phyloP scores from a whole-genome alignment of 2,888 invertebrate species.

The Nomada flava region DNA sequence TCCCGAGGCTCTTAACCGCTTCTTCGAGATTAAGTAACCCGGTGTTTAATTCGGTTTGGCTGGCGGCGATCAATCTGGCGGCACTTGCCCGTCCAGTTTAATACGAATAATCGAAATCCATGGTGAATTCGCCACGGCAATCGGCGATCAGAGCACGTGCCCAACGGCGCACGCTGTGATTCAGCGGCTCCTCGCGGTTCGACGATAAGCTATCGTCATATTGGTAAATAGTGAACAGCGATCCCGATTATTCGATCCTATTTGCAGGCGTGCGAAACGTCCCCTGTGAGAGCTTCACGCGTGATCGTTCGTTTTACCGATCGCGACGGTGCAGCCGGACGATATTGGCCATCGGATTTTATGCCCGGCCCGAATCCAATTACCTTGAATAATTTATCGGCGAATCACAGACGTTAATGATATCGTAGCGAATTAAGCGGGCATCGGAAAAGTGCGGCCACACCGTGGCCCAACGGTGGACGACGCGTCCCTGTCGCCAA shows the following conservation, averaged over 20 bases:
- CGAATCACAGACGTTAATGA: constrained; percentile 77
- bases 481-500: constrained; percentile 35
- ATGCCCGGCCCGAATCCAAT: constrained; percentile 73
- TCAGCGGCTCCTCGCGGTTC: constrained; percentile 15
- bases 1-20: too few species aligned
- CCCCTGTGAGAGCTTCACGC: constrained; percentile 54
- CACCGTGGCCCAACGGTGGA: background rate
- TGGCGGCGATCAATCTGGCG: too few species aligned
- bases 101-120: background rate
- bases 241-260: constrained; percentile 61
- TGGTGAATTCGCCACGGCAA: background rate
- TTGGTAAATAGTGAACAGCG: constrained; percentile 71
- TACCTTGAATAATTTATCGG: constrained; percentile 77
- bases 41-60: too few species aligned
- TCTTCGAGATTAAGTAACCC: background rate
- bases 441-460: constrained; percentile 65
- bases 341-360: constrained; percentile 73
- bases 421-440: constrained; percentile 70
- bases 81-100: too few species aligned
- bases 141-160: constrained; percentile 30
- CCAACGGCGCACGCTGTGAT: constrained; percentile 4
- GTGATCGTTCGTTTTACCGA: constrained; percentile 8
- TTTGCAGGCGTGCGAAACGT: constrained; percentile 45
- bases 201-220: constrained; percentile 65
- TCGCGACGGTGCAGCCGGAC: constrained; percentile 14